Evolutionary conservation across 1,140 invertebrate genomes (phyloP).

Genomic region (Lethocerus indicus): DNA sequence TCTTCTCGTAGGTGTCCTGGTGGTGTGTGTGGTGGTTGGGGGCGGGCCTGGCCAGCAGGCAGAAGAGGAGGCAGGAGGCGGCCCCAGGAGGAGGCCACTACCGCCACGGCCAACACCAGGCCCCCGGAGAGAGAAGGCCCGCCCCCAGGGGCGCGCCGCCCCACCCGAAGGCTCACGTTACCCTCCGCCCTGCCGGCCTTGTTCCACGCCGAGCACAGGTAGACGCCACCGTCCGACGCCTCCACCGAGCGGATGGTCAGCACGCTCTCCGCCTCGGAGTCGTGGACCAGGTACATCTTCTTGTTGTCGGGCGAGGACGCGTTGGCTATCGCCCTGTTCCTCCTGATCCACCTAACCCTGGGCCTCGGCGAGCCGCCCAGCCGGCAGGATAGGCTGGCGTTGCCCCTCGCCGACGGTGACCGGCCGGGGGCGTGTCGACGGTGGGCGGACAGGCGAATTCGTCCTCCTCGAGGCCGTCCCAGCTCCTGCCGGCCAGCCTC

Average conservation of each 20-base stretch:
- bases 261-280: slow-evolving; percentile 32
- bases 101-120: slow-evolving; percentile 32
- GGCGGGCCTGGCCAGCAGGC: slow-evolving; percentile 27
- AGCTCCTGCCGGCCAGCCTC: slow-evolving; percentile 39
- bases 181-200: slow-evolving; percentile 48
- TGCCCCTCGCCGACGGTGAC: slow-evolving; percentile 42
- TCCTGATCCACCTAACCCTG: slow-evolving; percentile 34
- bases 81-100: slow-evolving; percentile 36
- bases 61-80: slow-evolving; percentile 38
- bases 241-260: slow-evolving; percentile 51
- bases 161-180: slow-evolving; percentile 47
- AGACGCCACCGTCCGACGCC: slow-evolving; percentile 49
- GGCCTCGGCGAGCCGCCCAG: slow-evolving; percentile 52
- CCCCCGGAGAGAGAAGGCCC: slow-evolving; percentile 28
- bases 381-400: slow-evolving; percentile 52
- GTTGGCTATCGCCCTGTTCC: slow-evolving; percentile 32
- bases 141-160: slow-evolving; percentile 26
- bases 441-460: slow-evolving; percentile 30
- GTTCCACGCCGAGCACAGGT: slow-evolving; percentile 58
- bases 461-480: slow-evolving; percentile 55
- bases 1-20: slow-evolving; percentile 51
- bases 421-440: slow-evolving; percentile 32
- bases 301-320: slow-evolving; percentile 23
- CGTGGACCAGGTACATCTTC: slow-evolving; percentile 15
- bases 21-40: slow-evolving; percentile 18